Evolutionary conservation across 1,140 invertebrate genomes (phyloP), one percentile per base, ranked within the genome.

Genomic region (Sitophilus oryzae): DNA sequence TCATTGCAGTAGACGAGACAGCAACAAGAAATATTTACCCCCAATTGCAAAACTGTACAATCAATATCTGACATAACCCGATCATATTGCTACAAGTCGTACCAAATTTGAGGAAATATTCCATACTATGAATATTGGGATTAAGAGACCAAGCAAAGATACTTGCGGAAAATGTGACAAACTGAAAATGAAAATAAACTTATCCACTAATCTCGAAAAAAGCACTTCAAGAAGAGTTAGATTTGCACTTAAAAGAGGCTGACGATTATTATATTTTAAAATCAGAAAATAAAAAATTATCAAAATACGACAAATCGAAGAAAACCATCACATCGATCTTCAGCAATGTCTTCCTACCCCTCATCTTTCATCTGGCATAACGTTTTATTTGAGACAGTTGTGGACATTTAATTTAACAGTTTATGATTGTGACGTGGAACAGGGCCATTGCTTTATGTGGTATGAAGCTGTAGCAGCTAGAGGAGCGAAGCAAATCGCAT

Each of bases 371-470:
- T 19, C 40, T 18, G 16, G 16, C 9, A 42, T 20, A 18, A 8
- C 40, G 6, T 42, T 67, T 61, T 74, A 73, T 52, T 66, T 67
- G 55, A 46, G 65, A 19, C 65, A 63, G 43, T 46, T 74, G 18
- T 72, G 71, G 67, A 72, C 64, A 2, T 74, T 61, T 40, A 73
- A 73, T 49, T 56, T 73, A 35, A 71, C 70, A 18, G 56, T 73
- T n/a, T 59, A 69, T 53, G 65, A 67, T 23, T 65, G 40, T 42
- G 48, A 21, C 14, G 48, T 37, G 19, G 49, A 61, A 47, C 30
- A 64, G 25, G 56, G 55, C 38, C 52, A 36, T 22, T 66, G 66
- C 42, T 71, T 61, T 48, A 69, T 73, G 64, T 72, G 71, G 67
- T 48, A 69, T 47, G 70, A 74, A 59, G 44, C 49, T 37, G 40